Base-by-base conservation (phyloP, 1,140 invertebrate genomes). In the Schlechtendalia chinensis region DNA sequence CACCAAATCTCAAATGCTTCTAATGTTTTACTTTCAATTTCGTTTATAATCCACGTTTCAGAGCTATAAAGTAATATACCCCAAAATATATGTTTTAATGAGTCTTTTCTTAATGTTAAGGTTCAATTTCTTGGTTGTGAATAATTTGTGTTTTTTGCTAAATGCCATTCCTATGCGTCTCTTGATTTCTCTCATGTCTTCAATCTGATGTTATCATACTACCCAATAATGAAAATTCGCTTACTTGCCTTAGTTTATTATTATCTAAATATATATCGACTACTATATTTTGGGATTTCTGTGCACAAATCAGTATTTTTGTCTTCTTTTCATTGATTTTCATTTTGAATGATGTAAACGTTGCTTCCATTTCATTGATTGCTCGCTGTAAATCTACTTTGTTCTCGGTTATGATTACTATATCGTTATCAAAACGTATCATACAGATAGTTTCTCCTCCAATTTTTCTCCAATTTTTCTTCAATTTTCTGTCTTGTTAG, bases 1-100 rank as follows among this genome's bases (percentile, higher is more conserved):
- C 45, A 47, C 45, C 45, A 82, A 59, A 83, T 82, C 82, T 84
- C 82, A 82, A 82, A 83, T 84, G 83, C 82, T 83, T 81, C 81
- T 84, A 84, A 84, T 82, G 82, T 82, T 82, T 83, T 83, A 82
- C 71, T 82, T 82, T 81, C 4, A 75, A 6, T 56, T 74, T 29
- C 10, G 6, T 54, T 63, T 61, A 77, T 50, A 50, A 59, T 45
- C 75, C 53, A 82, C 22, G 27, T 74, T 74, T 74, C 17, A 56
- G 24, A 29, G 11, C 1, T 5, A 39, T 32, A 72, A 11, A 47
- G 17, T 24, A 17, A 0, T 61, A 61, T 61, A 24, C 69, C 75
- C 45, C n/a, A 63, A 4, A n/a, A 81, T 29, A 8, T 47, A 63
- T 5, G 69, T 81, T 19, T 75, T 75, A 32, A 59, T 50, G 27